phyloP scores from a whole-genome alignment of 2,888 invertebrate genomes.

The Agrochola macilenta region DNA sequence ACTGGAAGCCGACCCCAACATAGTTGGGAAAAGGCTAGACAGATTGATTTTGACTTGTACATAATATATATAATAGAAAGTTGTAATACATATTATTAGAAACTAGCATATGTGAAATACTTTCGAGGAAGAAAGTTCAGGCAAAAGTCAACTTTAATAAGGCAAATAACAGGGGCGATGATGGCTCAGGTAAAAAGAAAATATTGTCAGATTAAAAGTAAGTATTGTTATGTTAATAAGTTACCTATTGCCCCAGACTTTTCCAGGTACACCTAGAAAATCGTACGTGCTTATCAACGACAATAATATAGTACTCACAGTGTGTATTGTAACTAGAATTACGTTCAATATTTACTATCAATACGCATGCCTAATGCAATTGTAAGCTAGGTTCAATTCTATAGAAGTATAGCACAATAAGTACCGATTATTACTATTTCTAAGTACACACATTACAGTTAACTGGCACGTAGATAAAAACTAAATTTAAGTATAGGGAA shows the following conservation, averaged over 20 bases:
- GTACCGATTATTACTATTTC: neutral
- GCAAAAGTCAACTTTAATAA: neutral
- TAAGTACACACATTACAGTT: neutral
- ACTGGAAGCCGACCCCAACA: too few relatives aligned
- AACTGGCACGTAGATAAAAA: neutral
- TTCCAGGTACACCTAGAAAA: conserved; percentile 1
- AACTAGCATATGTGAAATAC: neutral
- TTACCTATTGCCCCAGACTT: neutral
- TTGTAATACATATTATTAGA: too few relatives aligned
- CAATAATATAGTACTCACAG: neutral
- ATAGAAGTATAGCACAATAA: neutral
- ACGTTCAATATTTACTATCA: conserved; percentile 14
- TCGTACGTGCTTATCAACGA: conserved; percentile 32
- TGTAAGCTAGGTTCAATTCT: neutral
- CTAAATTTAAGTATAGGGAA: neutral
- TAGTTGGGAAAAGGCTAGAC: too few relatives aligned
- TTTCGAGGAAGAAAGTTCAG: neutral
- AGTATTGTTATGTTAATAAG: neutral
- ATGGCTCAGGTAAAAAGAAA: neutral
- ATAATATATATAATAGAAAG: too few relatives aligned
- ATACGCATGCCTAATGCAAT: neutral
- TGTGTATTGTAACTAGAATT: conserved; percentile 14
- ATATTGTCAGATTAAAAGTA: neutral
- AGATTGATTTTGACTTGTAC: too few relatives aligned
- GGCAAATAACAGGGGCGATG: too few relatives aligned